Evolutionary conservation across 2,113 vertebrate genomes (phyloP), one percentile per base, ranked within the genome.

Genomic region (Megaceryle torquata): DNA sequence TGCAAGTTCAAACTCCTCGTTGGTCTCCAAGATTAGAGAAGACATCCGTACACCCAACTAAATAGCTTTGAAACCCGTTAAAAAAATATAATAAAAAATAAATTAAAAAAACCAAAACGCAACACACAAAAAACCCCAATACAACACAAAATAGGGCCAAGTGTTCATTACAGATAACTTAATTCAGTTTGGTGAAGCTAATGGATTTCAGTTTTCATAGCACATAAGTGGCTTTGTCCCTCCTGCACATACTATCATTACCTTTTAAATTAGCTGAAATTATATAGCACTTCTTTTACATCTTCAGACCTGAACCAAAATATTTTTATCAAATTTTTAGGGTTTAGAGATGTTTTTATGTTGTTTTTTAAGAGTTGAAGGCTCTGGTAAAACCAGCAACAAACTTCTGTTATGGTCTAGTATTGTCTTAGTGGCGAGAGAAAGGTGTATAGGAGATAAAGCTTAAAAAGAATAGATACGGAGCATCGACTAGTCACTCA

Each of bases 401-500:
- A 53, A 77, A 31, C 11, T n/a, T 65, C 15, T 48, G 37, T 31
- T 83, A 26, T 7, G 35, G 53, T 20, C 20, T 18, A 9, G n/a
- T 28, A 79, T 0, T 9, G 16, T 6, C 35, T 22, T 39, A 51
- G 35, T 7, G 9, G 9, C 41, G 46, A 10, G 18, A 51, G 57
- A 11, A 53, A 51, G 7, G 41, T 3, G 7, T 3, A 19, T 1
- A 39, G 19, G 29, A 43, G 25, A 17, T 10, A 35, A 0, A 46
- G 18, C 15, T n/a, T 57, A 60, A 91, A 14, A 13, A 53, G 2
- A 25, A 19, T 28, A 53, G 59, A 7, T 8, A 6, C 19, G 5
- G 26, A 37, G 24, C 1, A 4, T 9, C 56, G 25, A 21, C 43
- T 33, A 29, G 26, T 37, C n/a, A 75, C 31, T 15, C 46, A n/a